Evolutionary conservation across 2,797 vertebrate genomes (phyloP).

Genomic region (Psittacula echo): DNA sequence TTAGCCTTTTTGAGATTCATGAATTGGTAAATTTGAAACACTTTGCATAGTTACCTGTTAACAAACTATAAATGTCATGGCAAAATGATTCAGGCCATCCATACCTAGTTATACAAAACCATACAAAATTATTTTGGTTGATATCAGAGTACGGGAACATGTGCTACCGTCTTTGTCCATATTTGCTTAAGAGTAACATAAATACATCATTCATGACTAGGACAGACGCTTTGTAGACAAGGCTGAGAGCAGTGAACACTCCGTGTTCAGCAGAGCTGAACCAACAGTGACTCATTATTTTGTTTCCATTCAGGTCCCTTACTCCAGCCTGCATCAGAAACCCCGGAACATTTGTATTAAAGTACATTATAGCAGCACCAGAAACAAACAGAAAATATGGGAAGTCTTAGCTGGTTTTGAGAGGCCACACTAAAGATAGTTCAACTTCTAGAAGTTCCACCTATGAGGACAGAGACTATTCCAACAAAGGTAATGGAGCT

Average conservation of each 20-base stretch:
- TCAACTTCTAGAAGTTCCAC: not conserved
- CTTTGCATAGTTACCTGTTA: not conserved
- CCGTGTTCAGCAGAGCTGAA: not conserved
- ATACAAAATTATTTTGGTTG: not conserved
- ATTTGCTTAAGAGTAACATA: not conserved
- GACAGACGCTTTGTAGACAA: not conserved
- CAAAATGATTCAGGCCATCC: not conserved
- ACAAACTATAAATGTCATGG: no score
- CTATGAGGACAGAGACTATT: not conserved
- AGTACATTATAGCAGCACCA: not conserved
- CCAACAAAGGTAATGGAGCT: not conserved
- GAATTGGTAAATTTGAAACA: not conserved
- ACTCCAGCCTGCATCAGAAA: not conserved
- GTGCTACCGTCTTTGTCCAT: not conserved
- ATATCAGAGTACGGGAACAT: not conserved
- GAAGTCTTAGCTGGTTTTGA: not conserved
- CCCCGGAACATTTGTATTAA: not conserved
- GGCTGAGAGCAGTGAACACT: not conserved
- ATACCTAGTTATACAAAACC: not conserved
- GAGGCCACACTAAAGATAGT: not conserved
- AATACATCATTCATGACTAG: not conserved
- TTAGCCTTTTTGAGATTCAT: not conserved
- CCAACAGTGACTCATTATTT: not conserved
- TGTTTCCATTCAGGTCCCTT: not conserved
- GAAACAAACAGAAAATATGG: not conserved